phyloP scores from a whole-genome alignment of 2,888 invertebrate genomes.

The Philhelius pedissequus region DNA sequence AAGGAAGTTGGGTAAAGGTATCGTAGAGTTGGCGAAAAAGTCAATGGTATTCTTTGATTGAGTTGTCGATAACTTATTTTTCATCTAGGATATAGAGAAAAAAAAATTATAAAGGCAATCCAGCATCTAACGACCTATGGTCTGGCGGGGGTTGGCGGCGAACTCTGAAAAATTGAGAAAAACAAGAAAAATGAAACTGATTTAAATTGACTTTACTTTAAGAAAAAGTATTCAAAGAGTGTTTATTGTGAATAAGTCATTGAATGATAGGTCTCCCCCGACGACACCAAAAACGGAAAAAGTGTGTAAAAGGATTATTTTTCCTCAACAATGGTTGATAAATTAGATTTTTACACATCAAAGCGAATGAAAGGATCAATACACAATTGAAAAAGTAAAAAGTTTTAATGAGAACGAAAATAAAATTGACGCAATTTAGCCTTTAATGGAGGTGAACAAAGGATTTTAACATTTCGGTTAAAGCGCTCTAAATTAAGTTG shows the following conservation, averaged over 20 bases:
- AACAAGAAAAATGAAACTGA: slow-evolving; percentile 35
- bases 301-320: slow-evolving; percentile 51
- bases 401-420: slow-evolving; percentile 11
- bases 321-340: slow-evolving; percentile 42
- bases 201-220: slow-evolving; percentile 51
- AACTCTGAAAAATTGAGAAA: neutral
- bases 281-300: slow-evolving; percentile 22
- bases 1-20: neutral
- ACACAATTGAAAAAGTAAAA: slow-evolving; percentile 37
- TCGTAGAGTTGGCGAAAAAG: slow-evolving; percentile 1
- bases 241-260: slow-evolving; percentile 49
- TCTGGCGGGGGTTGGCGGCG: neutral
- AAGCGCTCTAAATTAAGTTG: neutral
- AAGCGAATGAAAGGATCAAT: slow-evolving; percentile 38
- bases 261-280: neutral
- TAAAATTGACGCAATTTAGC: slow-evolving; percentile 32
- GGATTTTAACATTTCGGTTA: neutral
- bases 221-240: slow-evolving; percentile 3
- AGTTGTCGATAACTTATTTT: slow-evolving; percentile 66
- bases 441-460: slow-evolving; percentile 56
- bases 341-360: slow-evolving; percentile 51
- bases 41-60: slow-evolving; percentile 60
- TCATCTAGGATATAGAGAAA: neutral
- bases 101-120: slow-evolving; percentile 1
- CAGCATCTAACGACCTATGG: neutral